Percentiles rank a stretch among this genome's conserved stretches.
Conservation (phyloP, 2,888 invertebrate species). For the Coenonympha arcania region DNA sequence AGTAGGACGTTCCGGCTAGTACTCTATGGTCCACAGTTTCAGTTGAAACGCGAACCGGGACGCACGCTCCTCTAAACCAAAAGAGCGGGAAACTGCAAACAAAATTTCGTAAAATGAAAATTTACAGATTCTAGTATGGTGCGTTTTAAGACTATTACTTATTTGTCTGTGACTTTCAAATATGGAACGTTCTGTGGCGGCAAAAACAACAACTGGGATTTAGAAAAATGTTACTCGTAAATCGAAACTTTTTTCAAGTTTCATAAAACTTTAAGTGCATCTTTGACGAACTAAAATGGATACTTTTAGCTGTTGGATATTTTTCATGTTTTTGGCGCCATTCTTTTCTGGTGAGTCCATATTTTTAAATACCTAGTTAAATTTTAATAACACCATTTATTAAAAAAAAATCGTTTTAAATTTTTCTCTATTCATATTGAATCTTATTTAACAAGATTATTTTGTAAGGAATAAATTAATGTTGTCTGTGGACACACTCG, state of each 20-base stretch:
- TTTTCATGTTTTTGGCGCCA: conserved; percentile 22
- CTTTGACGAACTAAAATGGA: conserved; percentile 20
- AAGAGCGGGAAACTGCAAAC: conserved; percentile 38
- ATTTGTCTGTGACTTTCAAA: conserved; percentile 19
- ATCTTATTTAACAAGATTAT: background rate
- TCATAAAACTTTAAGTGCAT: conserved; percentile 13
- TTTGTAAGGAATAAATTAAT: too few species aligned
- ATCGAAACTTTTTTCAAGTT: conserved; percentile 1
- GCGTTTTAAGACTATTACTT: background rate
- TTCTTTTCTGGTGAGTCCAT: conserved; percentile 22
- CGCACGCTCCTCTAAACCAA: conserved; percentile 30
- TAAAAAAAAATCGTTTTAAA: background rate
- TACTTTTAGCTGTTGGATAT: conserved; percentile 25
- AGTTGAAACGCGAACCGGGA: conserved; percentile 22
- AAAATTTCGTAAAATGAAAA: conserved; percentile 28
- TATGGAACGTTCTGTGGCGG: conserved; percentile 15
- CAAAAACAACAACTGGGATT: background rate
- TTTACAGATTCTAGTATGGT: background rate
- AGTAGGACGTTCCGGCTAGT: conserved; percentile 10
- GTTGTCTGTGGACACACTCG: too few species aligned
- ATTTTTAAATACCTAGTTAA: background rate
- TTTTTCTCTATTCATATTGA: background rate
- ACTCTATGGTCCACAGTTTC: conserved; percentile 34
- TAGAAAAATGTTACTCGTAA: conserved; percentile 4
- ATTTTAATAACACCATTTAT: too few species aligned